Evolutionary conservation across 2,888 invertebrate species (phyloP).

Genomic region (Drosophila mimetica): DNA sequence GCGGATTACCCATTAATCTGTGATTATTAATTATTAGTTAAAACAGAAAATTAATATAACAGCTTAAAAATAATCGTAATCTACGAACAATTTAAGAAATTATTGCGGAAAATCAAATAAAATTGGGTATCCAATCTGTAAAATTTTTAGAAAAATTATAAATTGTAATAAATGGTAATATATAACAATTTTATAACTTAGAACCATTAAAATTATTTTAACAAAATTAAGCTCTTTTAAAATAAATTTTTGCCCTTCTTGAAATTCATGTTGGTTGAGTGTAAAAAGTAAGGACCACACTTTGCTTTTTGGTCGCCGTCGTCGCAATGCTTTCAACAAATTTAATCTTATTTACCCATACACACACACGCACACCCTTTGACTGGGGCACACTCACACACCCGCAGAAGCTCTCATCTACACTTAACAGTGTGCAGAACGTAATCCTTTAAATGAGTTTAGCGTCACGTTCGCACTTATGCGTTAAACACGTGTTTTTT

Average conservation of each 20-base stretch:
- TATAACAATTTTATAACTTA: too few relatives aligned
- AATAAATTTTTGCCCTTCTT: too few relatives aligned
- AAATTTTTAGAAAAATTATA: too few relatives aligned
- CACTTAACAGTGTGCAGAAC: conserved; percentile 58
- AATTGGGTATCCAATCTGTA: too few relatives aligned
- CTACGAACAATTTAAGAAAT: too few relatives aligned
- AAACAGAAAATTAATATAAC: too few relatives aligned
- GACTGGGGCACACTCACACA: conserved; percentile 28
- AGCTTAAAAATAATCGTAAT: too few relatives aligned
- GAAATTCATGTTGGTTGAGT: not conserved
- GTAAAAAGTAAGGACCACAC: conserved; percentile 60
- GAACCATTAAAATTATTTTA: too few relatives aligned
- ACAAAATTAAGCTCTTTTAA: too few relatives aligned
- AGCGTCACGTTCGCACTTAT: conserved; percentile 81
- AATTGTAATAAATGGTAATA: not conserved
- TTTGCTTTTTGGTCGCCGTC: conserved; percentile 52
- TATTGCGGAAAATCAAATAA: too few relatives aligned
- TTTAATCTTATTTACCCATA: conserved; percentile 79
- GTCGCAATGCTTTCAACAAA: conserved; percentile 71
- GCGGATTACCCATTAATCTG: not conserved
- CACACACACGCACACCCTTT: conserved; percentile 34
- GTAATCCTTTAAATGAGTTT: conserved; percentile 82
- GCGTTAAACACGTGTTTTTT: conserved; percentile 81
- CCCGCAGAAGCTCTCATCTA: conserved; percentile 22
- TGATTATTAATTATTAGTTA: too few relatives aligned